Base-by-base conservation (phyloP, 2,113 vertebrate genomes). In the Ciconia maguari region DNA sequence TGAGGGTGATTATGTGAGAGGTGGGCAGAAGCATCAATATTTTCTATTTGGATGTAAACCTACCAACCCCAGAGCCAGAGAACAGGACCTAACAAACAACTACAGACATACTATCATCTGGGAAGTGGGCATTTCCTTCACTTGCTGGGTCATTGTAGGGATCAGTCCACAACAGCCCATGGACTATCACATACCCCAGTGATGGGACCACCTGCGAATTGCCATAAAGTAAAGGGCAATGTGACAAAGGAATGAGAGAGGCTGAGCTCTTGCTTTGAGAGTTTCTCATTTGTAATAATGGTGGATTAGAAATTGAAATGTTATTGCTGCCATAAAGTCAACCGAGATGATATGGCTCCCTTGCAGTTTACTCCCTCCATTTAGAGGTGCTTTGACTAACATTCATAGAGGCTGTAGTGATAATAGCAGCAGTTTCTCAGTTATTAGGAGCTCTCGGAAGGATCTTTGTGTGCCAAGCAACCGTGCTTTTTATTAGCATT, bases 321-420 rank as follows among this genome's bases (percentile, higher is more conserved):
- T 84, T 86, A 92, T 89, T 81, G 64, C 84, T 79, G 58, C 61
- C 21, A 24, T 83, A 61, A 90, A 77, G 38, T 44, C 64, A 89
- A 16, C 27, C 0, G 2, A 44, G 57, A 36, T 55, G 51, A 51
- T 25, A 44, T 0, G 14, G 26, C 44, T 76, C 69, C 66, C 57
- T 66, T 25, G 62, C 38, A 77, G 61, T 55, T 90, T 51, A 7
- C 65, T 62, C 62, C 44, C 42, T 38, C 24, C 38, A 8, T 88
- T 93, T 72, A 81, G 36, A 78, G 14, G 55, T 65, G 58, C 57
- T 69, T 85, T 70, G 65, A 44, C 77, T 83, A 79, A 27, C 51
- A 26, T 60, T 68, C 71, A 41, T 12, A 77, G 38, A 13, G 51
- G 74, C 62, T 89, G 48, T 10, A 51, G 80, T n/a, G 70, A 24